These are phyloP conservation scores for Ischnus inquisitorius DNA, from an alignment of 2,888 invertebrate genomes.

Conservation along the genomic window DNA sequence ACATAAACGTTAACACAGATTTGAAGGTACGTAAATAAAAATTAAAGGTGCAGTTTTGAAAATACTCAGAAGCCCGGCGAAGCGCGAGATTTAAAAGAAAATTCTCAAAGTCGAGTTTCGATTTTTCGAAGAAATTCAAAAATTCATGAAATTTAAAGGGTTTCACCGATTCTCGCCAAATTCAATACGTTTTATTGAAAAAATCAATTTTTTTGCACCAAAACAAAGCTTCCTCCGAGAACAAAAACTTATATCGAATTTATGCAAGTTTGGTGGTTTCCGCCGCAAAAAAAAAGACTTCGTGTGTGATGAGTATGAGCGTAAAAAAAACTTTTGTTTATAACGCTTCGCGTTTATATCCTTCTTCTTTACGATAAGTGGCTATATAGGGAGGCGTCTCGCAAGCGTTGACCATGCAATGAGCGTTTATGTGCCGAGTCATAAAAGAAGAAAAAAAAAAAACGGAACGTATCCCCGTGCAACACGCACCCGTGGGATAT, in stretches of 20 bases:
- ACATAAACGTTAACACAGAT: background rate
- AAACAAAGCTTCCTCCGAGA: no score
- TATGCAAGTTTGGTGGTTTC: background rate
- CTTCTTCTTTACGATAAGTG: slow-evolving; percentile 56
- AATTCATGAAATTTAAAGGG: no score
- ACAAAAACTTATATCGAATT: background rate
- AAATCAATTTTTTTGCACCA: no score
- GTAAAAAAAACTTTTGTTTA: slow-evolving; percentile 25
- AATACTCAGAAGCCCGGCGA: no score
- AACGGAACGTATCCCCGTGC: background rate
- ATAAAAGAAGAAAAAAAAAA: slow-evolving; percentile 5
- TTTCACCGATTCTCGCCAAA: no score
- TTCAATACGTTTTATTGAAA: no score
- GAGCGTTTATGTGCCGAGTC: slow-evolving; percentile 39
- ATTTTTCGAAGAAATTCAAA: no score
- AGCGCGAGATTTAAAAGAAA: no score
- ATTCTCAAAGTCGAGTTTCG: no score
- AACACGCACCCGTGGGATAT: slow-evolving; percentile 35
- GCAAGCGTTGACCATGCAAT: slow-evolving; percentile 37
- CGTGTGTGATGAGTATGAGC: background rate
- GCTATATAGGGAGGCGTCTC: background rate
- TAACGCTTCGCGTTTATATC: slow-evolving; percentile 18
- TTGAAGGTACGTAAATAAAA: background rate
- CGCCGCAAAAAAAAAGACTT: background rate
- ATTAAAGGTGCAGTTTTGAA: no score